These are phyloP conservation scores for Macaria liturata DNA, from an alignment of 2,888 invertebrate genomes.

Conservation along the genomic window DNA sequence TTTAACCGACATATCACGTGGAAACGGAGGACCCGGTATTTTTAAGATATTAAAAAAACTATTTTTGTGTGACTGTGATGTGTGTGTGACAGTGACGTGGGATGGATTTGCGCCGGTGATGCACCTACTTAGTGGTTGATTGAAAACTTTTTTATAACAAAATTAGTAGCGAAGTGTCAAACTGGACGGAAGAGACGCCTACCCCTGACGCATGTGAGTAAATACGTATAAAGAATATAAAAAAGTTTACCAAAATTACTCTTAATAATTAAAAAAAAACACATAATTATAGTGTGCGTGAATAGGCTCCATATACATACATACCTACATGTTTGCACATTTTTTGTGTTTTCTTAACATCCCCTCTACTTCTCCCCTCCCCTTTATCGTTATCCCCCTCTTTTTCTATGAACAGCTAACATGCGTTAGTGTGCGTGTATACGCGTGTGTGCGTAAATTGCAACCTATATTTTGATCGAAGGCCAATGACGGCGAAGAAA, in stretches of 20 bases:
- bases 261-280: too few species aligned
- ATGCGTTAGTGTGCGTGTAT: conserved; percentile 60
- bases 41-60: conserved; percentile 54
- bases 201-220: conserved; percentile 82
- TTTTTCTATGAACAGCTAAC: conserved; percentile 69
- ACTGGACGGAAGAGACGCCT: conserved; percentile 80
- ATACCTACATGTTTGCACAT: conserved; percentile 60
- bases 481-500: conserved; percentile 62
- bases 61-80: conserved; percentile 76
- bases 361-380: conserved; percentile 64
- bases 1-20: conserved; percentile 73
- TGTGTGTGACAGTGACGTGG: conserved; percentile 75
- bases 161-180: conserved; percentile 82
- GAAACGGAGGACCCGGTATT: conserved; percentile 80
- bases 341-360: conserved; percentile 74
- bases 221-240: conserved; percentile 11
- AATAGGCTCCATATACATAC: conserved; percentile 42
- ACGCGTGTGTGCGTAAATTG: conserved; percentile 71
- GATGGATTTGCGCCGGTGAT: conserved; percentile 68
- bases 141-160: conserved; percentile 69
- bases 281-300: conserved; percentile 67
- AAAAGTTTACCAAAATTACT: conserved; percentile 26
- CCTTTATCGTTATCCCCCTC: conserved; percentile 78
- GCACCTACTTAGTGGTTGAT: conserved; percentile 66
- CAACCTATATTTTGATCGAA: conserved; percentile 81